phyloP scores from a whole-genome alignment of 2,888 invertebrate species.

The Magallana nippona region DNA sequence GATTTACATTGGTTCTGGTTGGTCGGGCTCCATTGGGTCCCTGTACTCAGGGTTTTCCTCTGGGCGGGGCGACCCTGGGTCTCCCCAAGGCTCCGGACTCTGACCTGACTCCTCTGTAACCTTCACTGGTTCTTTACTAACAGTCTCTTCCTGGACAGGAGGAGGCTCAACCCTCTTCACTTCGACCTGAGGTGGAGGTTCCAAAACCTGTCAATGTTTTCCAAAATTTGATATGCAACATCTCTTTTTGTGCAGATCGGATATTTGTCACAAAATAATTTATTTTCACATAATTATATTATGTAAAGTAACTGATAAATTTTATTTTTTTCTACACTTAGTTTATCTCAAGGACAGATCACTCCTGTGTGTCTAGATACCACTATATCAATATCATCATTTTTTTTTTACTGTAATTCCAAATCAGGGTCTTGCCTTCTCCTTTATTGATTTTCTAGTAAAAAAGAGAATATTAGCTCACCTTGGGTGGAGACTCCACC shows the following conservation, averaged over 20 bases:
- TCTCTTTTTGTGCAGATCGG: too few species aligned
- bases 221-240: too few species aligned
- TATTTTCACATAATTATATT: too few species aligned
- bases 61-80: slow-evolving; percentile 54
- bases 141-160: background rate
- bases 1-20: slow-evolving; percentile 64
- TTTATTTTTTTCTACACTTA: too few species aligned
- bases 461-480: background rate
- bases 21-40: slow-evolving; percentile 50
- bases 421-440: background rate
- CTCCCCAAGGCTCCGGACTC: slow-evolving; percentile 55
- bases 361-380: too few species aligned
- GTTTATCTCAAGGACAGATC: too few species aligned
- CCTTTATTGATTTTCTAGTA: too few species aligned
- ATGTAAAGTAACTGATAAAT: too few species aligned
- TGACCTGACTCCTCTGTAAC: slow-evolving; percentile 42
- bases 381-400: too few species aligned
- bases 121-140: background rate
- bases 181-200: slow-evolving; percentile 43
- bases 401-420: background rate
- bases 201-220: slow-evolving; percentile 39
- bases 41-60: slow-evolving; percentile 55
- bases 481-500: slow-evolving; percentile 46
- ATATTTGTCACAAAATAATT: too few species aligned
- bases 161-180: slow-evolving; percentile 39